These are phyloP conservation scores for Argyra leucocephala DNA, from an alignment of 2,888 invertebrate species.

Conservation along the genomic window DNA sequence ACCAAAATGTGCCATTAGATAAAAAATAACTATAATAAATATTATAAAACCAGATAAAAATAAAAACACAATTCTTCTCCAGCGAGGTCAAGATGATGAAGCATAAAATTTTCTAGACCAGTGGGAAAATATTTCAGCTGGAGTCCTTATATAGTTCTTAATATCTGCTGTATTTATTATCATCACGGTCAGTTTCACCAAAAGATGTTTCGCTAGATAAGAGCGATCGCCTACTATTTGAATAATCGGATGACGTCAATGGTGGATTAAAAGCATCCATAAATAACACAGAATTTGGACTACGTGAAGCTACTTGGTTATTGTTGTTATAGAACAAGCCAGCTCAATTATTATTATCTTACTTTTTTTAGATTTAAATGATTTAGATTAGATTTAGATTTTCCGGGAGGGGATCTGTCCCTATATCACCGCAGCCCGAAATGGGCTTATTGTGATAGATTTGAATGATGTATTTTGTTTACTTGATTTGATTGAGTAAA, in stretches of 20 bases:
- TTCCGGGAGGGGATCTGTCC: too few species aligned
- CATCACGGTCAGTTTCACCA: slow-evolving; percentile 68
- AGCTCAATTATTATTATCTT: slow-evolving; percentile 30
- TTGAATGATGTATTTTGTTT: slow-evolving; percentile 38
- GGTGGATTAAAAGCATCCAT: slow-evolving; percentile 43
- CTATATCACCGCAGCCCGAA: too few species aligned
- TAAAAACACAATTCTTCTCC: slow-evolving; percentile 46
- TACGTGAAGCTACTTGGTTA: slow-evolving; percentile 28
- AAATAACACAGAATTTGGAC: slow-evolving; percentile 42
- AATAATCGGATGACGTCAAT: slow-evolving; percentile 35
- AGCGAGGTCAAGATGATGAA: slow-evolving; percentile 42
- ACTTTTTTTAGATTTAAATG: slow-evolving; percentile 30
- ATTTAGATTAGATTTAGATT: too few species aligned
- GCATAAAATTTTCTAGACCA: slow-evolving; percentile 60
- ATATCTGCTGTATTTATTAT: slow-evolving; percentile 91
- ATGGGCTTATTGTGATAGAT: too few species aligned
- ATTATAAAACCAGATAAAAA: slow-evolving; percentile 55
- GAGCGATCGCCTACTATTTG: slow-evolving; percentile 39
- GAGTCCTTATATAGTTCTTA: too few species aligned
- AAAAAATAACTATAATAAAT: slow-evolving; percentile 39
- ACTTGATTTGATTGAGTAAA: slow-evolving; percentile 32
- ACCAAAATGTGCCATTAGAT: slow-evolving; percentile 63
- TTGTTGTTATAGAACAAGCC: slow-evolving; percentile 27
- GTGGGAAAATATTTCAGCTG: slow-evolving; percentile 76
- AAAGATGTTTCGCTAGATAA: slow-evolving; percentile 41